phyloP scores from a whole-genome alignment of 2,113 vertebrate genomes.

The Baryphthengus martii region DNA sequence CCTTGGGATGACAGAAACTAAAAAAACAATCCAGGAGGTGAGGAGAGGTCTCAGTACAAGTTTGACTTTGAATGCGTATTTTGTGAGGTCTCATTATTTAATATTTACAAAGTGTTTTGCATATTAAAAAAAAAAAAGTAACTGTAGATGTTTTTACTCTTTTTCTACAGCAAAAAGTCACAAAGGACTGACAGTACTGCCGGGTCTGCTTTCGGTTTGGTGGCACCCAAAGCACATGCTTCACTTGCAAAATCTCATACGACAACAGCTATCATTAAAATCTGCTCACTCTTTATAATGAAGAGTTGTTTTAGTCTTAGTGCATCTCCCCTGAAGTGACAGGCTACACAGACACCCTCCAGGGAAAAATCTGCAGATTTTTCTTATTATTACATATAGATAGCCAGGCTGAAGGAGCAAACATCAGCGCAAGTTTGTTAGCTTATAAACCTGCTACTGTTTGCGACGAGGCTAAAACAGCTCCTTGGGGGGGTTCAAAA shows the following conservation, averaged over 20 bases:
- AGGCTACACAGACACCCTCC: conserved; percentile 25
- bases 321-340: conserved; percentile 15
- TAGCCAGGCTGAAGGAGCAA: conserved; percentile 22
- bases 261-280: conserved; percentile 40
- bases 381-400: conserved; percentile 14
- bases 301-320: conserved; percentile 8
- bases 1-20: neutral
- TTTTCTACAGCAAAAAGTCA: neutral
- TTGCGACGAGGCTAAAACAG: neutral
- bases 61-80: neutral
- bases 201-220: neutral
- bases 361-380: conserved; percentile 24
- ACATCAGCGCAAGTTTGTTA: conserved; percentile 17
- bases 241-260: neutral
- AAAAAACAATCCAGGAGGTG: neutral
- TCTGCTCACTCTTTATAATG: conserved; percentile 41
- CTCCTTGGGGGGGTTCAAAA: conserved; percentile 1
- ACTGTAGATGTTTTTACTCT: neutral
- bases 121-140: neutral
- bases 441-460: neutral
- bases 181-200: neutral
- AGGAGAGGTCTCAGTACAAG: neutral
- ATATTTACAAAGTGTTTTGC: neutral
- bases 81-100: neutral
- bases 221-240: neutral